Evolutionary conservation across 2,113 vertebrate species (phyloP).

Genomic region (Phrynocephalus versicolor): DNA sequence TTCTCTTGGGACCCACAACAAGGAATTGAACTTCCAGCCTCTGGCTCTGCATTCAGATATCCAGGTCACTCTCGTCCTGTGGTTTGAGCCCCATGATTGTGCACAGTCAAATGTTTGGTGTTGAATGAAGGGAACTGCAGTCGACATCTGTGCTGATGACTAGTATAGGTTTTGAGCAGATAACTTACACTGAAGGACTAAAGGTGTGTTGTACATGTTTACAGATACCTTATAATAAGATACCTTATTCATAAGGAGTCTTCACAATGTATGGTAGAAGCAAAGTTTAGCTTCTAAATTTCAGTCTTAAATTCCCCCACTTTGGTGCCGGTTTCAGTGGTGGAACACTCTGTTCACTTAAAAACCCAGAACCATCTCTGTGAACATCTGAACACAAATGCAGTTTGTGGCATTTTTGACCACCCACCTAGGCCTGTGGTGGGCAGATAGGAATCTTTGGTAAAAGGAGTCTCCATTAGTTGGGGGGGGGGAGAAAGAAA

Average conservation of each 20-base stretch:
- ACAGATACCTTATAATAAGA: neutral
- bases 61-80: neutral
- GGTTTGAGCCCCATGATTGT: neutral
- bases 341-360: neutral
- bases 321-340: neutral
- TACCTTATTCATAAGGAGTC: no score
- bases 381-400: neutral
- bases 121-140: neutral
- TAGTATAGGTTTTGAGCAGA: neutral
- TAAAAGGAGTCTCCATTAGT: neutral
- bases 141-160: neutral
- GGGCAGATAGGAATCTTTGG: slow-evolving; percentile 2
- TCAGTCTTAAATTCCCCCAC: neutral
- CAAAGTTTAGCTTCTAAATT: neutral
- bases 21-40: no score
- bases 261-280: neutral
- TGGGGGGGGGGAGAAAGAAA: neutral
- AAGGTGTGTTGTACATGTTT: neutral
- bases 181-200: neutral
- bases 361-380: neutral
- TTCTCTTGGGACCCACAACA: no score
- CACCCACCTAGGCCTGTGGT: neutral
- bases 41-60: no score
- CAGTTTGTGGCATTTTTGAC: slow-evolving; percentile 11
- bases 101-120: neutral